Percentiles rank a stretch among this genome's conserved stretches.
Conservation (phyloP, 2,113 vertebrate genomes). For the Petrocephalus microphthalmus region DNA sequence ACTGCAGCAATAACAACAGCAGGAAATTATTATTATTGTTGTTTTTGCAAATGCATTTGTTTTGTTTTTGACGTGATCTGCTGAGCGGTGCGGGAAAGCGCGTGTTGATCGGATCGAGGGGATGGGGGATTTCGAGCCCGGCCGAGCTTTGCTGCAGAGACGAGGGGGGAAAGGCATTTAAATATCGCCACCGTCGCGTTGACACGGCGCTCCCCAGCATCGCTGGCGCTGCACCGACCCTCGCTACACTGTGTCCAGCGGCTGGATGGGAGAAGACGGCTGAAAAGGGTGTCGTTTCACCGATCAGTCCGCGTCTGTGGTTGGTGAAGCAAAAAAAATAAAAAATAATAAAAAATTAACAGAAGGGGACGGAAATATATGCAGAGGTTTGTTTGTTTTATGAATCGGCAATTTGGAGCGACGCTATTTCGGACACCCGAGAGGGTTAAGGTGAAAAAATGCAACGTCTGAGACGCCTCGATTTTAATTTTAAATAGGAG, state of each 20-base stretch:
- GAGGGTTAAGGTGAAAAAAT: slow-evolving; percentile 46
- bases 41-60: not conserved
- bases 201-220: slow-evolving; percentile 19
- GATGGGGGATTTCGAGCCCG: slow-evolving; percentile 15
- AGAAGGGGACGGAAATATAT: slow-evolving; percentile 34
- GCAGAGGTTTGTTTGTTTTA: slow-evolving; percentile 23
- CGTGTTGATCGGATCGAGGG: not conserved
- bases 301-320: slow-evolving; percentile 30
- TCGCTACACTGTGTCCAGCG: slow-evolving; percentile 9
- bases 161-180: slow-evolving; percentile 26
- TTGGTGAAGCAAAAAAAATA: slow-evolving; percentile 34
- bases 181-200: slow-evolving; percentile 27
- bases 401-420: slow-evolving; percentile 39
- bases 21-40: not conserved
- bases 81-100: not conserved
- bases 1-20: not conserved
- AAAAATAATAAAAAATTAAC: not conserved
- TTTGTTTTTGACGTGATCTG: not conserved
- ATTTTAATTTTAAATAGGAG: slow-evolving; percentile 34
- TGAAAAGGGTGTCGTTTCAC: slow-evolving; percentile 24
- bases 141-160: slow-evolving; percentile 33
- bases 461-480: slow-evolving; percentile 43
- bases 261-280: not conserved
- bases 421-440: slow-evolving; percentile 25
- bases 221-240: not conserved